A percentile compares a stretch with the other conserved stretches of the same genome.
Evolutionary conservation across 2,113 vertebrate genomes (phyloP).

Genomic region (Ondatra zibethicus): DNA sequence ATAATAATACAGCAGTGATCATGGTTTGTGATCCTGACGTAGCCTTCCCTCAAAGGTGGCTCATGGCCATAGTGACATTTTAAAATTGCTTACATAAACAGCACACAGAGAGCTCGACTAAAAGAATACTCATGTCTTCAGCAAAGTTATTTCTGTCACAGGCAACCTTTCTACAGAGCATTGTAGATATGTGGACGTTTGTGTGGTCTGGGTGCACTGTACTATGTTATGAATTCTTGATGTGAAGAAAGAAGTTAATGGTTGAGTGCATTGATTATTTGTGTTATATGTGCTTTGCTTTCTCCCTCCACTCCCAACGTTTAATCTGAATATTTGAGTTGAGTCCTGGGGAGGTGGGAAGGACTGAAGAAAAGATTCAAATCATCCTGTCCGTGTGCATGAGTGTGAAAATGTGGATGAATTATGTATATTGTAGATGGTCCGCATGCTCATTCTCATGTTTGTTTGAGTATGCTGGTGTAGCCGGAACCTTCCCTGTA

Average conservation of each 20-base stretch:
- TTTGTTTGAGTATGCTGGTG: background rate
- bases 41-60: constrained; percentile 1
- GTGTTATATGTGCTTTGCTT: background rate
- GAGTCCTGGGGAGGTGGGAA: background rate
- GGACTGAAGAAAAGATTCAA: constrained; percentile 16
- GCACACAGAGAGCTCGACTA: background rate
- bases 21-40: constrained; percentile 53
- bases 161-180: constrained; percentile 3
- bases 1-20: background rate
- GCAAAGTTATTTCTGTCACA: background rate
- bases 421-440: background rate
- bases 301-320: background rate
- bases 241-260: constrained; percentile 36
- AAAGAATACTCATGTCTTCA: constrained; percentile 47
- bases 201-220: background rate
- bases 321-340: constrained; percentile 36
- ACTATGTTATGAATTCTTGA: constrained; percentile 5
- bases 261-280: constrained; percentile 25
- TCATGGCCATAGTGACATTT: constrained; percentile 42
- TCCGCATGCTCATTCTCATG: background rate
- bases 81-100: constrained; percentile 42
- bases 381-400: background rate
- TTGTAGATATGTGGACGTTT: background rate
- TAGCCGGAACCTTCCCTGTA: background rate
- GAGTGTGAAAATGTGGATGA: constrained; percentile 26